Base-by-base conservation (phyloP, 2,113 vertebrate genomes). In the Notiomystis cincta region DNA sequence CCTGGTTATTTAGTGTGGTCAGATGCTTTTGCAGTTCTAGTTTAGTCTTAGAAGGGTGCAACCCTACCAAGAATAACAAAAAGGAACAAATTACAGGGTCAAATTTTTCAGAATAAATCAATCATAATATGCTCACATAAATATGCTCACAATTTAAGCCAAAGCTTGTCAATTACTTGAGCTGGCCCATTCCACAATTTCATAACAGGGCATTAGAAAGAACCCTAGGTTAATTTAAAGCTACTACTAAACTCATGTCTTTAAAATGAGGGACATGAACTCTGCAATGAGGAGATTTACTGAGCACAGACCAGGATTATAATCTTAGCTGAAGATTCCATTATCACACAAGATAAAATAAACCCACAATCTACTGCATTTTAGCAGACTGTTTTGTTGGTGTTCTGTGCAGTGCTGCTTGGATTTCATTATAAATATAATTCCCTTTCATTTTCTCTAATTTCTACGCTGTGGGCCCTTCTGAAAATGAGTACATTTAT, bases 11-110 rank as follows among this genome's bases (percentile, higher is more conserved):
- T 96, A 99, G 96, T n/a, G 97, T 98, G 44, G 99, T 99, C 94
- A 99, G 95, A 95, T 99, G 99, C 94, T 98, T 99, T 96, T 99
- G 99, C 62, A 99, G 98, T 95, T 99, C 99, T 96, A 99, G 95
- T 96, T 99, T 99, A 81, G 98, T 98, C 97, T 99, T 99, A 69
- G 98, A 99, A 94, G 99, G 98, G 75, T 98, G 98, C 62, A 99
- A 97, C 94, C 99, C 99, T 99, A 95, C 42, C 47, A 76, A 91
- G 31, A 66, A 28, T 67, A 96, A 80, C 64, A 58, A 87, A 76
- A 75, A 53, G 56, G 24, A 91, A 72, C 33, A 60, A 45, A 44
- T 58, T 42, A 72, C 9, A 73, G 17, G 25, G 58, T 57, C 9
- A 62, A 42, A 33, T 77, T 50, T 93, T 77, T 73, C 71, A 75